Conservation (phyloP, 2,113 vertebrate genomes). For the Bettongia penicillata region DNA sequence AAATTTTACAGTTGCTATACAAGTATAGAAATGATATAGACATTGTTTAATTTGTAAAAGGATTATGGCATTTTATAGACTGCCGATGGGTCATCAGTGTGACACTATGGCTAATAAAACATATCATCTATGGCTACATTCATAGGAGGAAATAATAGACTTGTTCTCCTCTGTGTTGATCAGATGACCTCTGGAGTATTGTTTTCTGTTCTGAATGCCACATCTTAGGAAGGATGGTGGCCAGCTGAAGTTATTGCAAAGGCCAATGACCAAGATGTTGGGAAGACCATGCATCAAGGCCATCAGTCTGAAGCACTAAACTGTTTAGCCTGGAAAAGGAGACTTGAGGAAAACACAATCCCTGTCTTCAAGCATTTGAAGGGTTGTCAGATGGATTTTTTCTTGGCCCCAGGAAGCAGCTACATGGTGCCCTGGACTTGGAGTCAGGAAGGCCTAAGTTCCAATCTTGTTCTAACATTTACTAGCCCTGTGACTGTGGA, state of each 20-base stretch:
- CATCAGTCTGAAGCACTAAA: not conserved
- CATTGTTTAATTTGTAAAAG: not conserved
- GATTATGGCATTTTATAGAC: not conserved
- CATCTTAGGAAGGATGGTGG: not conserved
- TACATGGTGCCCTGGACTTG: not conserved
- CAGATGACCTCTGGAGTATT: no score
- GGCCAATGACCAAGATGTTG: not conserved
- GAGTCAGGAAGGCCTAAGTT: not conserved
- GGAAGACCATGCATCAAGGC: not conserved
- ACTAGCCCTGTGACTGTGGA: not conserved
- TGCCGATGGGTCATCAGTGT: not conserved
- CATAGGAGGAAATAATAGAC: not conserved
- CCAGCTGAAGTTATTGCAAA: not conserved
- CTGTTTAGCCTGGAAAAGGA: not conserved
- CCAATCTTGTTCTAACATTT: not conserved
- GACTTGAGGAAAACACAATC: not conserved
- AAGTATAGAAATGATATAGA: not conserved
- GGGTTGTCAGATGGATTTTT: not conserved
- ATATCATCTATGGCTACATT: not conserved
- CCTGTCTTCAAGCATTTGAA: not conserved
- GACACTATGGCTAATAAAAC: not conserved
- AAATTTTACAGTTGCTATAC: not conserved
- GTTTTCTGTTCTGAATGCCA: not conserved
- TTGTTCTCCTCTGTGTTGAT: not conserved
- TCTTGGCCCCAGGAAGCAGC: not conserved